Evolutionary conservation across 1,140 invertebrate species (phyloP), one percentile per base, ranked within the genome.

Genomic region (Charaxes varanes): DNA sequence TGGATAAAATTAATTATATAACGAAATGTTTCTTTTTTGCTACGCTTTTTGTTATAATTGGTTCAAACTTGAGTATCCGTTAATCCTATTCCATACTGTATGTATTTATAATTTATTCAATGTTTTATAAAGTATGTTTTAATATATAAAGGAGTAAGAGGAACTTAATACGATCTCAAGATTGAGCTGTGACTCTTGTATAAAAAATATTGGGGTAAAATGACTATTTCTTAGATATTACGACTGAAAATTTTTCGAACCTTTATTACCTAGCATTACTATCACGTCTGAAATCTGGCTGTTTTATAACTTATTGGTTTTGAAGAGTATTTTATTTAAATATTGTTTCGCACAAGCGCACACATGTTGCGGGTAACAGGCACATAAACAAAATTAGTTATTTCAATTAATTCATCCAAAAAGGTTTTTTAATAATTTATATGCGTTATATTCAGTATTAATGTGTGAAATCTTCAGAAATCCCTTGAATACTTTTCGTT

Each of bases 211-310:
- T 31, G 28, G 41, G 35, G 16, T 40, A 40, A 48, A 43, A 27
- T 30, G 31, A 57, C 33, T 40, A 53, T 48, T 53, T 53, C 35
- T 46, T 50, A 53, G 40, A 53, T 33, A 47, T 41, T 68, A 59
- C 42, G 74, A 79, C 74, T 79, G 74, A 78, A 53, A 56, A 62
- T 58, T 74, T 78, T 79, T 73, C 55, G 64, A 78, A 72, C 61
- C 64, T 76, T 62, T 72, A 69, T 65, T 62, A 53, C 63, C 48
- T 71, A 71, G 55, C 53, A 51, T 60, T 58, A 65, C 57, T 66
- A 61, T 62, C 63, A 63, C 42, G 52, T 71, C 61, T 63, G 44
- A 72, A 57, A 63, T 62, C 67, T 70, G 63, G 56, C 61, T 78
- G 62, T 78, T 78, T 68, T 68, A 76, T 79, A 72, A 59, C n/a